Base-by-base conservation (phyloP, 2,888 invertebrate genomes). In the Polymixis flavicincta region DNA sequence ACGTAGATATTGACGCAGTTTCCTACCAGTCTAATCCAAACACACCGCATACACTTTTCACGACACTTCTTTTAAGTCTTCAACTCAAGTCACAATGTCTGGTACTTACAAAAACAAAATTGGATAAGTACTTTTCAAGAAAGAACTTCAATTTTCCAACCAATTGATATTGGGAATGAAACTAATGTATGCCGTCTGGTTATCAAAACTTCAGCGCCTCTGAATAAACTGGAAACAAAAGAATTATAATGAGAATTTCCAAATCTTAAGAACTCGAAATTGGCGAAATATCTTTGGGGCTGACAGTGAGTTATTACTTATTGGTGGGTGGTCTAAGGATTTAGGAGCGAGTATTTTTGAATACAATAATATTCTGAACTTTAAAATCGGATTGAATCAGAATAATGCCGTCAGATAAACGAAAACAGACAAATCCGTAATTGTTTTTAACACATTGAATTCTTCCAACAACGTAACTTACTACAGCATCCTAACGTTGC, bases 241-340 rank as follows among this genome's bases (percentile, higher is more conserved):
- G 80, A 87, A 84, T 87, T 80, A 68, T 80, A 80, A 83, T 74
- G 65, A 70, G 78, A 77, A 85, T 82, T 71, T 74, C 57, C 64
- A 76, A 87, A 84, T 84, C 78, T 80, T 76, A 76, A 74, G 78
- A 78, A 87, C 45, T 84, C 74, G 76, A 86, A 87, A 80, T 87
- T 85, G 82, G 76, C 73, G 66, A 82, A 86, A 82, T 84, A 80
- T 86, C 84, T 78, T 78, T 87, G 87, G 80, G 63, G 57, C 77
- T 82, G 86, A 85, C 86, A 74, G 74, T 86, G 86, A 86, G 77
- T 85, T 85, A 87, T 86, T 87, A 76, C 77, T 84, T 82, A 85
- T 76, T 79, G 84, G 74, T 14, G 64, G 1, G 6, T 77, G 82
- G 84, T 71, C 19, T 48, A 87, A 86, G 28, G 22, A 17, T 69